Conservation (phyloP, 2,888 invertebrate genomes). For the Xylocampa areola region DNA sequence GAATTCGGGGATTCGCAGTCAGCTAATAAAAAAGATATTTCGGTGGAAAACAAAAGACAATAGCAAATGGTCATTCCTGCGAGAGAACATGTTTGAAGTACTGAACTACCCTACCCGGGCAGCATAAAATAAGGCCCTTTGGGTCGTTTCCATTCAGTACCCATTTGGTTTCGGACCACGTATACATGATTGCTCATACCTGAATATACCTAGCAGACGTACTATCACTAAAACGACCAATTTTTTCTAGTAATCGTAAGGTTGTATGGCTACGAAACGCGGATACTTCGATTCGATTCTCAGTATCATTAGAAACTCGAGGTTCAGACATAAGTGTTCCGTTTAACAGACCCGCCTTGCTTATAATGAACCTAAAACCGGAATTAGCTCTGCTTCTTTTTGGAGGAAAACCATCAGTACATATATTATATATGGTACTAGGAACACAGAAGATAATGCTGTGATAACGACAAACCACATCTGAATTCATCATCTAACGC, state of each 20-base stretch:
- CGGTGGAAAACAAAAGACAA: constrained; percentile 55
- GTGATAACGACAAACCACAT: constrained; percentile 1
- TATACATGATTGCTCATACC: constrained; percentile 56
- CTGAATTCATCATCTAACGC: constrained; percentile 3
- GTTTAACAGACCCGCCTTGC: too few species aligned
- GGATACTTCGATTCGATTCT: background rate
- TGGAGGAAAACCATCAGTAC: too few species aligned
- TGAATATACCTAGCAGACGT: constrained; percentile 21
- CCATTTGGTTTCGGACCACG: constrained; percentile 59
- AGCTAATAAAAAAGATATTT: constrained; percentile 55
- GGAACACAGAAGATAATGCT: background rate
- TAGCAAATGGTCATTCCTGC: constrained; percentile 50
- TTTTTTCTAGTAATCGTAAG: background rate
- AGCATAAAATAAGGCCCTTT: constrained; percentile 34
- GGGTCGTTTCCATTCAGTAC: constrained; percentile 41
- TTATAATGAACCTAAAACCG: too few species aligned
- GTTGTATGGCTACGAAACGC: background rate
- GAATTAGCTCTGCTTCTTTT: too few species aligned
- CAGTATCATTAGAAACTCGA: too few species aligned
- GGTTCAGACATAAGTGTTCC: too few species aligned
- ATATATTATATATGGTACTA: background rate
- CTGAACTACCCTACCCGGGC: constrained; percentile 10
- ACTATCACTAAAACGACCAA: too few species aligned
- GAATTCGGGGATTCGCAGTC: constrained; percentile 45
- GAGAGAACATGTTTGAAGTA: constrained; percentile 46